Percentiles rank a stretch among this genome's conserved stretches.
These are phyloP conservation scores for Serranus cabrilla DNA, from an alignment of 2,797 vertebrate species.

Conservation along the genomic window DNA sequence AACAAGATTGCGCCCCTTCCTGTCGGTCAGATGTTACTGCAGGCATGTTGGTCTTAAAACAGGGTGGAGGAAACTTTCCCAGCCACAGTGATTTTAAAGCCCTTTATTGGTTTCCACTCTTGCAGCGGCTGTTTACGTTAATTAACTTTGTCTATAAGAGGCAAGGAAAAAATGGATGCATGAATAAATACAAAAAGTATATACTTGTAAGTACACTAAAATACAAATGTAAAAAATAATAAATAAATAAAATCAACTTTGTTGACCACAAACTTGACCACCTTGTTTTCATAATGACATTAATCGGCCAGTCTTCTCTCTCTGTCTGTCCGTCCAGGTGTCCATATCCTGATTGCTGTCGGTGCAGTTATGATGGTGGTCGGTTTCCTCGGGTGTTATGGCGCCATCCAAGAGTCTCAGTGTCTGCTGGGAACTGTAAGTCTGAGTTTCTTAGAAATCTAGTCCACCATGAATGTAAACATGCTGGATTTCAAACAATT, in stretches of 20 bases:
- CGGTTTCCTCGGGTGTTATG: constrained; percentile 97
- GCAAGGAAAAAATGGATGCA: neutral
- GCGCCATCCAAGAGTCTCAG: constrained; percentile 98
- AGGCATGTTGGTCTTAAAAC: neutral
- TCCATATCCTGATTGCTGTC: constrained; percentile 96
- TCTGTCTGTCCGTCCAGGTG: constrained; percentile 80
- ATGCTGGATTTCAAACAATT: neutral
- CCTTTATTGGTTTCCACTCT: constrained; percentile 14
- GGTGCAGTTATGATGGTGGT: constrained; percentile 99
- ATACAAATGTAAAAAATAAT: too few relatives aligned
- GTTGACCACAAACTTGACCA: too few relatives aligned
- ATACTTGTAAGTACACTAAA: too few relatives aligned
- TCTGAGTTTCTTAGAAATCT: constrained; percentile 28
- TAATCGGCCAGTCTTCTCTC: neutral
- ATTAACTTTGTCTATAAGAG: neutral
- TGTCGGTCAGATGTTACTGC: constrained; percentile 31
- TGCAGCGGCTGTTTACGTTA: neutral
- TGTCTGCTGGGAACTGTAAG: constrained; percentile 97
- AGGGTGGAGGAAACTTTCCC: neutral
- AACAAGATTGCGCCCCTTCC: constrained; percentile 52
- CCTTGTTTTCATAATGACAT: neutral
- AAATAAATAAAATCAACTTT: too few relatives aligned
- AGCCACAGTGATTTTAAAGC: neutral
- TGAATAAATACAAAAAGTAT: too few relatives aligned
- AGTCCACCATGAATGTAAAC: too few relatives aligned